Percentiles rank a stretch among this genome's conserved stretches.
Evolutionary conservation across 2,888 invertebrate genomes (phyloP).

Genomic region (Drosophila neotestacea): DNA sequence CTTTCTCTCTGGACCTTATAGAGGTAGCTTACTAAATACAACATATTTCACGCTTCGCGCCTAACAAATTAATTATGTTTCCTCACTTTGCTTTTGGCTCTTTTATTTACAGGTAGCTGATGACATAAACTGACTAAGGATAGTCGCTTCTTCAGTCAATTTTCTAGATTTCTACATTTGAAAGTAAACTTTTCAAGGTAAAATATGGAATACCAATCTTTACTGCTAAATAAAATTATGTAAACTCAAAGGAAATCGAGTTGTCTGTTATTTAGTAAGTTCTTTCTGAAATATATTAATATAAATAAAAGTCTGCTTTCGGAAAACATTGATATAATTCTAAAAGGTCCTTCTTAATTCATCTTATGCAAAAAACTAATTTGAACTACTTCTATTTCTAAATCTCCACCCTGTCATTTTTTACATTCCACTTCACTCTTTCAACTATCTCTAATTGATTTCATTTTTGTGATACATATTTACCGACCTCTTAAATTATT

Average conservation of each 20-base stretch:
- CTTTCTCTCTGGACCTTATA: conserved; percentile 15
- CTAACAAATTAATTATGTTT: conserved; percentile 63
- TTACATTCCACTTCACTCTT: background rate
- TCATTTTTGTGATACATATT: background rate
- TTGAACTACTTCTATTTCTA: too few species aligned
- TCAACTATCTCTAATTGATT: background rate
- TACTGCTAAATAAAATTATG: too few species aligned
- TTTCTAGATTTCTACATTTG: background rate
- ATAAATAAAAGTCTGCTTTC: too few species aligned
- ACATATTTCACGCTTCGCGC: conserved; percentile 46
- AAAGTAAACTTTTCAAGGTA: background rate
- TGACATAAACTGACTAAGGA: conserved; percentile 28
- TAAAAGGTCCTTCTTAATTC: too few species aligned
- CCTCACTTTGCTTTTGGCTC: background rate
- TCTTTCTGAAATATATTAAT: too few species aligned
- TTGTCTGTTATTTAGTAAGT: too few species aligned
- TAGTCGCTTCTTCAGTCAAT: conserved; percentile 4
- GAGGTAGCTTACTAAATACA: conserved; percentile 44
- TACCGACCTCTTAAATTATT: background rate
- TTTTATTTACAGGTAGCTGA: conserved; percentile 41
- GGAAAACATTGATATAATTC: too few species aligned
- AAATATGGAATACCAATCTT: background rate
- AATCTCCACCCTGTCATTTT: background rate
- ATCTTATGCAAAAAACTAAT: too few species aligned
- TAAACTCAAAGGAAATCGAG: too few species aligned